Base-by-base conservation (phyloP, 2,888 invertebrate genomes). In the Lasioglossum pauxillum region DNA sequence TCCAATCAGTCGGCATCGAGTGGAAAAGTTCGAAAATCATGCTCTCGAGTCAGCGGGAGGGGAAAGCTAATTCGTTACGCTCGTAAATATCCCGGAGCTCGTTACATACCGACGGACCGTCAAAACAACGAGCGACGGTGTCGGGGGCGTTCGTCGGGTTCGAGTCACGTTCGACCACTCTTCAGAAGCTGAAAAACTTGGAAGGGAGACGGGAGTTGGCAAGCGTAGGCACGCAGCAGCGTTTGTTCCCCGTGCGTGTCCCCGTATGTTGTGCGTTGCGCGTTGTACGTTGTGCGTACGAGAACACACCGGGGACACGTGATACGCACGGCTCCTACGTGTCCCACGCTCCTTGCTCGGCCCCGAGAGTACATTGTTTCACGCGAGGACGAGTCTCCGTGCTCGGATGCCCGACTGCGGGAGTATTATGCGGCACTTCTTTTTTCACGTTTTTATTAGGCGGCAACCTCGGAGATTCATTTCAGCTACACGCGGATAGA, bases 161-260 rank as follows among this genome's bases (percentile, higher is more conserved):
- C 88, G 86, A 38, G 87, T 88, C 88, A 88, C 88, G 88, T 89
- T 88, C 89, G 84, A 86, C 86, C 86, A 53, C 84, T 89, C 88
- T 84, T 82, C 69, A 19, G 27, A n/a, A 67, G 69, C 57, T 72
- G 31, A 49, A 80, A 75, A 53, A 27, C 35, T 53, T 14, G 35
- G 76, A 75, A 80, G 87, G 75, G 76, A 46, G 74, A 77, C 79
- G 79, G 75, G 83, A 53, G 82, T 23, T 27, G 16, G 35, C 5
- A 16, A 19, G 31, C 64, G 64, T 14, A 64, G 64, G 64, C 64
- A 60, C 27, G 60, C 60, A 60, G 60, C 38, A 23, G 31, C 79
- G 53, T 57, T 49, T 74, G 75, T 74, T 69, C 84, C 12, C 80
- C 2, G 60, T 60, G 60, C 60, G 60, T 60, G 60, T 60, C 49